Percentiles rank a stretch among this genome's conserved stretches.
Conservation (phyloP, 2,113 vertebrate species). For the Pandion haliaetus region DNA sequence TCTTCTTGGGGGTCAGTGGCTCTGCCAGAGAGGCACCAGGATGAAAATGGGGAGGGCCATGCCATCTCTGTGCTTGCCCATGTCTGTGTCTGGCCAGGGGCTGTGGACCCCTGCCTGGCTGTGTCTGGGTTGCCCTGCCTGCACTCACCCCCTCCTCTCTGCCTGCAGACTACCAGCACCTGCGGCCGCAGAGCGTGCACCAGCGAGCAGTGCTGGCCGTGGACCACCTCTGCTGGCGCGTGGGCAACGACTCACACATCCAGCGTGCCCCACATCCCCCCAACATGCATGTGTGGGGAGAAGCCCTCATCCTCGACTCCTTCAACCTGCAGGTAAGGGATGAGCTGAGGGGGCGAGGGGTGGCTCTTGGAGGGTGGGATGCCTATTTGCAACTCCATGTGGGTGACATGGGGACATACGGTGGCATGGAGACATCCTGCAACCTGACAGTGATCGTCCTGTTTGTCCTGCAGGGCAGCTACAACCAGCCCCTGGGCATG, state of each 20-base stretch:
- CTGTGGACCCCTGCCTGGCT: background rate
- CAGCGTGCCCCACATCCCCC: slow-evolving; percentile 91
- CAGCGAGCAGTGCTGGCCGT: slow-evolving; percentile 83
- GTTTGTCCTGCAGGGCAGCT: slow-evolving; percentile 82
- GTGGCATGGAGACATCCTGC: background rate
- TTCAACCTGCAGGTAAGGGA: slow-evolving; percentile 86
- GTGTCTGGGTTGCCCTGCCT: background rate
- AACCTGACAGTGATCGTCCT: background rate
- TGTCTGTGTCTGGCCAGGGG: background rate
- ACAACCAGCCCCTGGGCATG: slow-evolving; percentile 79
- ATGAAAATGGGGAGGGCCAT: rapidly evolving
- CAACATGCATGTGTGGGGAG: slow-evolving; percentile 96
- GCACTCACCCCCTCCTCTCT: background rate
- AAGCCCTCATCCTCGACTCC: slow-evolving; percentile 89
- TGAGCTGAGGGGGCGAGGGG: rapidly evolving
- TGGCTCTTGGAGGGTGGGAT: background rate
- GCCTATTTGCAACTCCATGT: rapidly evolving
- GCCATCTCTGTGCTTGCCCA: rapidly evolving
- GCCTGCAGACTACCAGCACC: slow-evolving; percentile 76
- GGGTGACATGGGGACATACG: background rate
- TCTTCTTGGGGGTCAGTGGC: background rate
- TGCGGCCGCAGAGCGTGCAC: slow-evolving; percentile 82
- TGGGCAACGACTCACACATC: slow-evolving; percentile 96
- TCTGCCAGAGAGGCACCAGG: background rate
- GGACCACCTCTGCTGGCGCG: slow-evolving; percentile 95